A percentile compares a stretch with the other conserved stretches of the same genome.
phyloP scores from a whole-genome alignment of 1,140 invertebrate species.

The Leptinotarsa undecemlineata region DNA sequence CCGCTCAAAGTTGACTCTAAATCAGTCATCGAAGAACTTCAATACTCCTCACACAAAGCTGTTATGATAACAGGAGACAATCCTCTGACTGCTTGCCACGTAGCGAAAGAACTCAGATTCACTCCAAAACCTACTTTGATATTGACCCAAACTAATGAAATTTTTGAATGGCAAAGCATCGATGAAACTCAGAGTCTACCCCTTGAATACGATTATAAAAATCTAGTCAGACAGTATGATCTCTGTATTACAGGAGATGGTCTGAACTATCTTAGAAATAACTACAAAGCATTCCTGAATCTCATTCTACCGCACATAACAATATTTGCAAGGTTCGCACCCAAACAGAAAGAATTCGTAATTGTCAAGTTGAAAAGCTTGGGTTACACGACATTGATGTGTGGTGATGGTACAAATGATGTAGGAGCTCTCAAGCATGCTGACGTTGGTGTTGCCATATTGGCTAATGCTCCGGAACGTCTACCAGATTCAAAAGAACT shows the following conservation, averaged over 20 bases:
- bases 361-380: conserved; percentile 86
- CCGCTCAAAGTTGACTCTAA: conserved; percentile 96
- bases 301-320: conserved; percentile 82
- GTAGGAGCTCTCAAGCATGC: conserved; percentile 99
- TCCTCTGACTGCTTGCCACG: conserved; percentile 97
- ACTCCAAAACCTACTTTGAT: conserved; percentile 80
- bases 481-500: conserved; percentile 42
- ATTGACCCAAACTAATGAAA: conserved; percentile 60
- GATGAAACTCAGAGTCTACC: conserved; percentile 70
- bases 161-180: conserved; percentile 72
- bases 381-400: conserved; percentile 95
- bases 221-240: conserved; percentile 66
- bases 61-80: conserved; percentile 99
- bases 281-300: conserved; percentile 68
- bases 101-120: conserved; percentile 92
- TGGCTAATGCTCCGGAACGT: conserved; percentile 81
- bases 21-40: conserved; percentile 88
- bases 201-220: conserved; percentile 56
- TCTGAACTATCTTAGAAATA: conserved; percentile 70
- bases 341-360: conserved; percentile 96
- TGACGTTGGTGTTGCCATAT: conserved; percentile 75
- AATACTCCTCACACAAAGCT: conserved; percentile 89
- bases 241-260: conserved; percentile 95
- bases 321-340: conserved; percentile 92
- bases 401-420: conserved; percentile 99